Evolutionary conservation across 2,888 invertebrate species (phyloP).

Genomic region (Acleris literana): DNA sequence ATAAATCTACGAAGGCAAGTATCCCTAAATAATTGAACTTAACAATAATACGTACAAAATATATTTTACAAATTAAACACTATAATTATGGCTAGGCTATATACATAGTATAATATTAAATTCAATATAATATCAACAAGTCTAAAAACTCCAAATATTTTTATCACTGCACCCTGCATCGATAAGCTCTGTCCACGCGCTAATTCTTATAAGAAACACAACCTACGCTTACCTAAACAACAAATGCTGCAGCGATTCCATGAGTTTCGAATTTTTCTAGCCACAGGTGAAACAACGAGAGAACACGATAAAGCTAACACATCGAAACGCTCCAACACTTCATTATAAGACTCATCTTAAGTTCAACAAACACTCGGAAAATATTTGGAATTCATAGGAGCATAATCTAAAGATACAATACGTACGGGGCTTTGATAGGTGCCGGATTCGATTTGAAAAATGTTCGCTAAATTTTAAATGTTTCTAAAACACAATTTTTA

Average conservation of each 20-base stretch:
- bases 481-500: no score
- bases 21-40: constrained; percentile 57
- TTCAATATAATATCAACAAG: constrained; percentile 68
- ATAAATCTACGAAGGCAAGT: constrained; percentile 74
- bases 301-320: not conserved
- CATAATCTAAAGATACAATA: not conserved
- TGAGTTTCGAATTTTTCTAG: not conserved
- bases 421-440: no score
- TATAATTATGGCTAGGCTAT: constrained; percentile 53
- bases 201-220: not conserved
- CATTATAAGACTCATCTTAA: no score
- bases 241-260: no score
- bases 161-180: constrained; percentile 42
- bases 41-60: constrained; percentile 40
- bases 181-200: constrained; percentile 47
- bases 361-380: constrained; percentile 7
- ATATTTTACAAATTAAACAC: constrained; percentile 49
- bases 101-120: constrained; percentile 67
- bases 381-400: constrained; percentile 35
- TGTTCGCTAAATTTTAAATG: no score
- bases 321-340: constrained; percentile 4
- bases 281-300: not conserved
- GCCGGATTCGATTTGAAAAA: no score
- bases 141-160: constrained; percentile 40
- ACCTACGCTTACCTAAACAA: not conserved